Percentiles rank a stretch among this genome's conserved stretches.
These are phyloP conservation scores for Pediacus dermestoides DNA, from an alignment of 2,888 invertebrate species.

Conservation along the genomic window DNA sequence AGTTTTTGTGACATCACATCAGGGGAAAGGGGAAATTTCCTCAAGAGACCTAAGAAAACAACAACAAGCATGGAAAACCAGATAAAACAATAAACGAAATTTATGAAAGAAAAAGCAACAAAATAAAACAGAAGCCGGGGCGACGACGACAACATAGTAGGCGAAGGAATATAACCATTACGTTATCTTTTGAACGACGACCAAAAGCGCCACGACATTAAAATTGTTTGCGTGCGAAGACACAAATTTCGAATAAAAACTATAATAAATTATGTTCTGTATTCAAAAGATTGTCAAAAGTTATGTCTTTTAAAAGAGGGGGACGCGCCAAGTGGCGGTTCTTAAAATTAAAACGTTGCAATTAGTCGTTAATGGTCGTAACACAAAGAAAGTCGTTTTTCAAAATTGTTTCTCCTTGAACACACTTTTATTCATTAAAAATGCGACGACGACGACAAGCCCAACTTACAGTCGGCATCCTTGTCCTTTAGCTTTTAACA, in stretches of 20 bases:
- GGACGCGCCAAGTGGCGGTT: too few species aligned
- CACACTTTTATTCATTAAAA: conserved; percentile 44
- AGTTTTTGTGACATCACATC: too few species aligned
- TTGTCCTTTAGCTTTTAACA: conserved; percentile 14
- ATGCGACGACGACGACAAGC: too few species aligned
- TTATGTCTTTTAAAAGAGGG: too few species aligned
- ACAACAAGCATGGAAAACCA: too few species aligned
- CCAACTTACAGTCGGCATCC: conserved; percentile 24
- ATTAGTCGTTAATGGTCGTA: conserved; percentile 49
- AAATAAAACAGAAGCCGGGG: neutral
- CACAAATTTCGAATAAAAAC: conserved; percentile 30
- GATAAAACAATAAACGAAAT: conserved; percentile 5
- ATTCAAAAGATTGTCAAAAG: conserved; percentile 49
- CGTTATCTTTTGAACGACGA: conserved; percentile 8
- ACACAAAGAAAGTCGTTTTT: conserved; percentile 52
- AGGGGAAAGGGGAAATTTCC: too few species aligned
- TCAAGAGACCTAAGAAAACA: too few species aligned
- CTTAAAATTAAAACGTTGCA: conserved; percentile 50
- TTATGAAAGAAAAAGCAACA: conserved; percentile 2
- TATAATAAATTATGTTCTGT: conserved; percentile 41
- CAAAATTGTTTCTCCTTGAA: conserved; percentile 50
- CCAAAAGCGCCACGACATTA: conserved; percentile 18
- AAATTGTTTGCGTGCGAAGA: conserved; percentile 25
- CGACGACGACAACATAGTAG: neutral
- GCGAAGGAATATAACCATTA: conserved; percentile 5